A percentile compares a stretch with the other conserved stretches of the same genome.
phyloP scores from a whole-genome alignment of 2,113 vertebrate genomes.

The Actinemys pallida region DNA sequence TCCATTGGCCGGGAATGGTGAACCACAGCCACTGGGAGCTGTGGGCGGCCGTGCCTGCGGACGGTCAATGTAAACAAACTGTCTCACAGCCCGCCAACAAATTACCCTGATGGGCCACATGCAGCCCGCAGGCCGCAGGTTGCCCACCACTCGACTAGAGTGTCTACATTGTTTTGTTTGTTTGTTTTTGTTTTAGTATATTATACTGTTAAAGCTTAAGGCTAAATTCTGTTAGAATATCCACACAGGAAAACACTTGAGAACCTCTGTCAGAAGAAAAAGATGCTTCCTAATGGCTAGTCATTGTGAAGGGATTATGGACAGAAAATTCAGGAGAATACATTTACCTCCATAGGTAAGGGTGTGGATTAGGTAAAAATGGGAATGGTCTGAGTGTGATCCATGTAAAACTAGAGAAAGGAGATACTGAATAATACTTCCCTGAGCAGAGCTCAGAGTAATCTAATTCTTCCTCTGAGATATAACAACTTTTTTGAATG shows the following conservation, averaged over 20 bases:
- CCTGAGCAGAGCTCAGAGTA: background rate
- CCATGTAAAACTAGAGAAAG: background rate
- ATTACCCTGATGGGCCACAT: too few species aligned
- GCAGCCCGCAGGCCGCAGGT: too few species aligned
- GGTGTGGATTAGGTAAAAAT: background rate
- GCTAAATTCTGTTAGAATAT: background rate
- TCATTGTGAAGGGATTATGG: background rate
- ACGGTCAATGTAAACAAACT: too few species aligned
- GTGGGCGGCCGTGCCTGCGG: too few species aligned
- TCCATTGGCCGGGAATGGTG: too few species aligned
- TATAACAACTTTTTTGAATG: background rate
- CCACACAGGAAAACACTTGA: background rate
- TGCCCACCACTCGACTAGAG: too few species aligned
- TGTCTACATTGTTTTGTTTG: background rate
- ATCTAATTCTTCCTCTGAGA: background rate
- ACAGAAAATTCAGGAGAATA: background rate
- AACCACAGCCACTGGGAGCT: too few species aligned
- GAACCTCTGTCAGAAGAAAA: background rate
- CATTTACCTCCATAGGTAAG: background rate
- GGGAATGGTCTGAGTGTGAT: background rate
- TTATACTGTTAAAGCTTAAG: background rate
- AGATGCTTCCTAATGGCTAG: background rate
- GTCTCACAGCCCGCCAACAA: too few species aligned
- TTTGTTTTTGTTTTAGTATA: background rate
- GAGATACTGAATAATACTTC: background rate